A percentile compares a stretch with the other conserved stretches of the same genome.
phyloP scores from a whole-genome alignment of 2,797 vertebrate species.

The Streptopelia turtur region DNA sequence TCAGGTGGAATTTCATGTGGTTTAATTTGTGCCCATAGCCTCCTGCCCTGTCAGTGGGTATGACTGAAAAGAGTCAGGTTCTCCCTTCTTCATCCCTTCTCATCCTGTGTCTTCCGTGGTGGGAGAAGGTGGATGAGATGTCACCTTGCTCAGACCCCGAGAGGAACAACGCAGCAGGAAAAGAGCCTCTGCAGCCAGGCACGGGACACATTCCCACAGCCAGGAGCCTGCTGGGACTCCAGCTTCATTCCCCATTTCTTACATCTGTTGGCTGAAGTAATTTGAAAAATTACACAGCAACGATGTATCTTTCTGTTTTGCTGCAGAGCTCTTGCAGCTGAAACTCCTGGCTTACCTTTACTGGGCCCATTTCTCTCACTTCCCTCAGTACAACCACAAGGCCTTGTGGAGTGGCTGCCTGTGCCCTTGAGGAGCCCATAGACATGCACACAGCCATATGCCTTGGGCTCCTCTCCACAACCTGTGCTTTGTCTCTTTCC shows the following conservation, averaged over 20 bases:
- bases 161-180: neutral
- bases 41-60: neutral
- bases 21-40: neutral
- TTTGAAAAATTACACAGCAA: neutral
- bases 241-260: neutral
- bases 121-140: neutral
- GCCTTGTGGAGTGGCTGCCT: neutral
- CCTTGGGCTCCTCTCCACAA: rapidly evolving
- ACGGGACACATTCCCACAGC: neutral
- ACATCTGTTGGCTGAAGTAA: neutral
- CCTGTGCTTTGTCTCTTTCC: neutral
- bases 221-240: neutral
- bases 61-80: neutral
- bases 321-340: neutral
- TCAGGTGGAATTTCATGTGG: neutral
- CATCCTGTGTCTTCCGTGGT: neutral
- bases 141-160: neutral
- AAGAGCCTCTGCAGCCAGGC: neutral
- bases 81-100: neutral
- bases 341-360: neutral
- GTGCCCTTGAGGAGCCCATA: neutral
- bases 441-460: rapidly evolving
- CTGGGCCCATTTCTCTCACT: rapidly evolving
- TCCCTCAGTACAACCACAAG: neutral
- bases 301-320: neutral